phyloP scores from a whole-genome alignment of 2,113 vertebrate species.

The Furnarius figulus region DNA sequence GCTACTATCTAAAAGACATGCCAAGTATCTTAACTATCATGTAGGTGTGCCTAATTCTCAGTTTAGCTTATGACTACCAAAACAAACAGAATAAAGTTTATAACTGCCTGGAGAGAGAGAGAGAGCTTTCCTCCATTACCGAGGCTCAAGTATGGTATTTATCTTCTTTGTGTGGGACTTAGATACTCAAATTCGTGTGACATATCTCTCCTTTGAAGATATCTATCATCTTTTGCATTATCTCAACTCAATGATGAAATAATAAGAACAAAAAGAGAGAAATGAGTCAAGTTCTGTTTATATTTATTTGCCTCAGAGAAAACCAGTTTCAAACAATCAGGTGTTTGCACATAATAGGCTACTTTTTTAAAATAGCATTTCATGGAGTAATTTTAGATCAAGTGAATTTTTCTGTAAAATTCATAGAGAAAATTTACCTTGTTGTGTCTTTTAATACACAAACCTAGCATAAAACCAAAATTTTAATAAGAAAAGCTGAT shows the following conservation, averaged over 20 bases:
- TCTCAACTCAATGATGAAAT: not conserved
- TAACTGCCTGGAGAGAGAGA: not conserved
- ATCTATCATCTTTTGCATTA: not conserved
- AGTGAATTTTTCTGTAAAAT: not conserved
- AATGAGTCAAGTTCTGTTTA: not conserved
- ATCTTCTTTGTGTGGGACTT: not conserved
- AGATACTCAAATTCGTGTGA: not conserved
- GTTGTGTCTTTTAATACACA: not conserved
- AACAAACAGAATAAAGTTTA: not conserved
- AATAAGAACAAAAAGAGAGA: not conserved
- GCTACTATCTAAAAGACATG: not conserved
- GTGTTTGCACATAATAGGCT: not conserved
- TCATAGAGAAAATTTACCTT: not conserved
- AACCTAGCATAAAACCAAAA: not conserved
- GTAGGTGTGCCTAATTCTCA: not conserved
- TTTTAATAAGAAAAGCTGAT: not conserved
- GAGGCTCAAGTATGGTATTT: not conserved
- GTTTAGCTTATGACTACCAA: not conserved
- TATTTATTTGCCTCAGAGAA: not conserved
- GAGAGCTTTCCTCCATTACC: not conserved
- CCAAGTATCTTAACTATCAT: not conserved
- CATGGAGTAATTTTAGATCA: not conserved
- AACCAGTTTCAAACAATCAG: not conserved
- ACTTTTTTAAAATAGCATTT: not conserved
- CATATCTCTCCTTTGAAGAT: not conserved